Conservation (phyloP, 2,888 invertebrate species). For the Drosophila subsilvestris region DNA sequence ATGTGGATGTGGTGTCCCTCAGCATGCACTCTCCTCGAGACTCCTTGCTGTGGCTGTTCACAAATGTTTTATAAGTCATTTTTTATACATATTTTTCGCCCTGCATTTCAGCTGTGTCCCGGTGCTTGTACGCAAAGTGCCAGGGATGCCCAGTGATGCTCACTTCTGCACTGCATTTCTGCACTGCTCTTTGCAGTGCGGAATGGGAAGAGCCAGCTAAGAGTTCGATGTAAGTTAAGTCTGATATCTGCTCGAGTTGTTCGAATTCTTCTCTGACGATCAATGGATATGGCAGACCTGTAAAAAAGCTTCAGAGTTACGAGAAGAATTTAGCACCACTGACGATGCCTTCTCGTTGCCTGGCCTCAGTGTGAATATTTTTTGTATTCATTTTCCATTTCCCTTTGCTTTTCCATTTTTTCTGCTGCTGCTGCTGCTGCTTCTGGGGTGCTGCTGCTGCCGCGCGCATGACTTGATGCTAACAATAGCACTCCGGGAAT, state of each 20-base stretch:
- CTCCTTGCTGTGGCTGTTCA: constrained; percentile 12
- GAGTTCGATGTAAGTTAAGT: too few species aligned
- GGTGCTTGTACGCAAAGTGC: not conserved
- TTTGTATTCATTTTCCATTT: constrained; percentile 38
- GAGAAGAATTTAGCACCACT: not conserved
- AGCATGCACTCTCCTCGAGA: constrained; percentile 2
- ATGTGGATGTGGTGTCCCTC: constrained; percentile 11
- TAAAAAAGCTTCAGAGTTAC: too few species aligned
- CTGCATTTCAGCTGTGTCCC: constrained; percentile 31
- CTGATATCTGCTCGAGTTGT: too few species aligned
- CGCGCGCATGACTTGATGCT: constrained; percentile 72
- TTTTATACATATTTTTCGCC: constrained; percentile 21
- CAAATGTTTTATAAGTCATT: constrained; percentile 70
- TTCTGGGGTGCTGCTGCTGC: constrained; percentile 33
- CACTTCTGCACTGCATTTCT: not conserved
- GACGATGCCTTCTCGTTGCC: not conserved
- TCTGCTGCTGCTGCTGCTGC: constrained; percentile 13
- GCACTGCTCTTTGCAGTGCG: too few species aligned
- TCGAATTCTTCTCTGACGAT: not conserved
- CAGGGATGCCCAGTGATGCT: not conserved
- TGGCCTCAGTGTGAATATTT: constrained; percentile 13
- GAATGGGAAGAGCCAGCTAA: too few species aligned
- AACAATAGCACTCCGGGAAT: constrained; percentile 72
- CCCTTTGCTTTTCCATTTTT: constrained; percentile 17
- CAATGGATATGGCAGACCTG: not conserved